Conservation (phyloP, 2,797 vertebrate genomes). For the Emydoidea blandingii region DNA sequence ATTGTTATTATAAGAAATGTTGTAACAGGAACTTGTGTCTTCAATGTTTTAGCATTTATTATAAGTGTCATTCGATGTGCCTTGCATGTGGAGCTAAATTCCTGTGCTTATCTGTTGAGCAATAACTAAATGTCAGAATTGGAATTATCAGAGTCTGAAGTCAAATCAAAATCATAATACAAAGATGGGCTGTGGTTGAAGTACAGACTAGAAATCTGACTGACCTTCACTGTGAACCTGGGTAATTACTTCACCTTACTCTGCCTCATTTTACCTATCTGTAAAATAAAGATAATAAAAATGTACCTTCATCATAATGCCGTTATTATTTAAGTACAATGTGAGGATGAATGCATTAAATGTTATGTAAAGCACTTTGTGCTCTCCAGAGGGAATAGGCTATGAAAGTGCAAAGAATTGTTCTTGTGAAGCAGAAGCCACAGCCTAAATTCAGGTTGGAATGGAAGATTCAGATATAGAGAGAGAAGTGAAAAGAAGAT, state of each 20-base stretch:
- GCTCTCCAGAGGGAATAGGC: not conserved
- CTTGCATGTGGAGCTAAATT: not conserved
- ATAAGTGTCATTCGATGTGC: not conserved
- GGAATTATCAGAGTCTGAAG: not conserved
- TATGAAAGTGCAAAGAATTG: not conserved
- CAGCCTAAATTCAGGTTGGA: not conserved
- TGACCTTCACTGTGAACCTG: not conserved
- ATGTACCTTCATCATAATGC: not conserved
- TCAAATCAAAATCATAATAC: not conserved
- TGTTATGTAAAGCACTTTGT: not conserved
- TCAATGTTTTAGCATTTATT: not conserved
- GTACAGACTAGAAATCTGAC: not conserved
- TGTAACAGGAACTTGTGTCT: not conserved
- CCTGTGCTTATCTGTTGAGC: not conserved
- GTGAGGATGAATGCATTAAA: not conserved
- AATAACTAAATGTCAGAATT: not conserved
- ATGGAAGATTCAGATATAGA: not conserved
- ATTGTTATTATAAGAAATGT: not conserved
- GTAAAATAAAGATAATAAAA: not conserved
- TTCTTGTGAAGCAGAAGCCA: rapidly evolving
- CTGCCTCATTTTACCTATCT: not conserved
- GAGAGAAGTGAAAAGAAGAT: not conserved
- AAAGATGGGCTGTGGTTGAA: not conserved
- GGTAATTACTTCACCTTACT: not conserved
- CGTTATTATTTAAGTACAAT: not conserved